Evolutionary conservation across 1,140 invertebrate genomes (phyloP).

Genomic region (Psix sp.): DNA sequence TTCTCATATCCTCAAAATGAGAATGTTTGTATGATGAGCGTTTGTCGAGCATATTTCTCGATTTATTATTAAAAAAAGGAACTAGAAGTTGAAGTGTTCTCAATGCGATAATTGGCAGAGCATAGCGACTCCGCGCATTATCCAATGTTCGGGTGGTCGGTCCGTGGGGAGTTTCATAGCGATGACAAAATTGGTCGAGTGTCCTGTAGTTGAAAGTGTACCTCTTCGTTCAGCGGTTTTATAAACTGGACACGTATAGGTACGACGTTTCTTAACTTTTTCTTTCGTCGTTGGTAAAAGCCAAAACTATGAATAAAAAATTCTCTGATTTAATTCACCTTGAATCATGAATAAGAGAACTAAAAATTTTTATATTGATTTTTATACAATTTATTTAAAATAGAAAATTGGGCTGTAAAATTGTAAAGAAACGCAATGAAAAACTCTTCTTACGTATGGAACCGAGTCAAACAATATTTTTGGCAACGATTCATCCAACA

Average conservation of each 20-base stretch:
- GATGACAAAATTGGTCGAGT: slow-evolving; percentile 95
- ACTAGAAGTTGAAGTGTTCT: no score
- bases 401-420: not conserved
- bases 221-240: slow-evolving; percentile 92
- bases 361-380: no score
- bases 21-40: no score
- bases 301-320: slow-evolving; percentile 77
- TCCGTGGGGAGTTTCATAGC: slow-evolving; percentile 85
- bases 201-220: slow-evolving; percentile 92
- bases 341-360: no score
- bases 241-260: slow-evolving; percentile 91
- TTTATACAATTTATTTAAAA: no score
- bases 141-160: slow-evolving; percentile 88
- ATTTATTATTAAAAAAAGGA: no score
- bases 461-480: slow-evolving; percentile 89
- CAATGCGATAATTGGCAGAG: slow-evolving; percentile 86
- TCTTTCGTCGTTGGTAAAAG: slow-evolving; percentile 85
- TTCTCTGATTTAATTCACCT: no score
- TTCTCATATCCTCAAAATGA: no score
- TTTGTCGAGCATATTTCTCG: no score
- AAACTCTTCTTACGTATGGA: slow-evolving; percentile 81
- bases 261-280: slow-evolving; percentile 80
- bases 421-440: slow-evolving; percentile 6
- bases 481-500: slow-evolving; percentile 87
- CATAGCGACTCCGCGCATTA: slow-evolving; percentile 90